Conservation (phyloP, 2,888 invertebrate genomes). For the Scrobipalpa atriplicella region DNA sequence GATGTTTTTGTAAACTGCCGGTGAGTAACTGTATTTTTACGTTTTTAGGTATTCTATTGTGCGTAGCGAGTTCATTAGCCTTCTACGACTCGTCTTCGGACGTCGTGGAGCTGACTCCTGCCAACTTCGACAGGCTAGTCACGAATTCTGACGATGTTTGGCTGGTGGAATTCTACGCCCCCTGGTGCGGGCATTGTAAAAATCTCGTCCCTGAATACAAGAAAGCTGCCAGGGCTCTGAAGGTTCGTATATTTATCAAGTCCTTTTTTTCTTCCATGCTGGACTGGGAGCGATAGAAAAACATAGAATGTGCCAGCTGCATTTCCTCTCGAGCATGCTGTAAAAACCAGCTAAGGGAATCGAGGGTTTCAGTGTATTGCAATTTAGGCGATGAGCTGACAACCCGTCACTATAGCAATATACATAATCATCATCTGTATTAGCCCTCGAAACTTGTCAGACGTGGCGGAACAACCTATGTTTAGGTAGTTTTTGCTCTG, state of each 20-base stretch:
- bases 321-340: no score
- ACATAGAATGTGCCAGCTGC: no score
- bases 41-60: constrained; percentile 68
- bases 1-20: constrained; percentile 42
- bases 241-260: constrained; percentile 77
- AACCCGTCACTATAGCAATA: no score
- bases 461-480: no score
- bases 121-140: constrained; percentile 94
- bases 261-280: no score
- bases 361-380: no score
- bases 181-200: constrained; percentile 98
- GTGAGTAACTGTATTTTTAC: constrained; percentile 34
- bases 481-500: no score
- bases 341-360: no score
- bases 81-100: constrained; percentile 88
- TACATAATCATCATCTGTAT: no score
- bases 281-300: no score
- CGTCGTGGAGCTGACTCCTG: constrained; percentile 93
- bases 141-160: constrained; percentile 93
- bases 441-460: no score
- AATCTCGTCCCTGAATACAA: constrained; percentile 95
- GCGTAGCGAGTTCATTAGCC: constrained; percentile 61
- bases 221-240: constrained; percentile 95
- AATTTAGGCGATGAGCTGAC: no score
- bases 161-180: constrained; percentile 98